These are phyloP conservation scores for Gonatopus flavifemur DNA, from an alignment of 1,140 invertebrate genomes.

Conservation along the genomic window DNA sequence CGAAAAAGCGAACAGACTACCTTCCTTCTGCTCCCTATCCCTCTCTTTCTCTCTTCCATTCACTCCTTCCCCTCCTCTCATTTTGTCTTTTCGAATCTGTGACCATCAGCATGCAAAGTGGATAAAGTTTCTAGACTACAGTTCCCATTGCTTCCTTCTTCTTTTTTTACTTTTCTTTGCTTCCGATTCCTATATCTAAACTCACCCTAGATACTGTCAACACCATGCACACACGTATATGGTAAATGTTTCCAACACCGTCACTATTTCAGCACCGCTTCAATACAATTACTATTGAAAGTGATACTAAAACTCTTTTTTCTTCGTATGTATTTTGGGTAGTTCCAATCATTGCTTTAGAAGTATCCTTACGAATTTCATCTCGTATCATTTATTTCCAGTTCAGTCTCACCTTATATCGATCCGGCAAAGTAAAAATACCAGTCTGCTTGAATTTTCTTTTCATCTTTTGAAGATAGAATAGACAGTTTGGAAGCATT, in stretches of 20 bases:
- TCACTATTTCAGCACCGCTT: conserved; percentile 14
- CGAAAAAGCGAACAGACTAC: background rate
- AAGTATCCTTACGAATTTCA: too few species aligned
- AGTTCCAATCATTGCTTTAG: too few species aligned
- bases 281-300: too few species aligned
- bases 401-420: too few species aligned
- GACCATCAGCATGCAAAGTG: conserved; percentile 49
- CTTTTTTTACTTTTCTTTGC: conserved; percentile 37
- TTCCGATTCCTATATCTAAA: conserved; percentile 35
- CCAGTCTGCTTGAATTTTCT: too few species aligned
- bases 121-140: conserved; percentile 45
- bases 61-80: conserved; percentile 12
- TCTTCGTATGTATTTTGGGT: too few species aligned
- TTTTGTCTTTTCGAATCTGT: conserved; percentile 46
- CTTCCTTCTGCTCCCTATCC: background rate
- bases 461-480: too few species aligned
- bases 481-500: too few species aligned
- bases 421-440: too few species aligned
- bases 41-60: background rate
- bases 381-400: too few species aligned
- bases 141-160: conserved; percentile 32
- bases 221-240: conserved; percentile 5
- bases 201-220: conserved; percentile 5
- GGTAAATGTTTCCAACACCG: conserved; percentile 4
- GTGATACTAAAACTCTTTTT: too few species aligned